Conservation (phyloP, 2,888 invertebrate genomes). For the Xylota segnis region DNA sequence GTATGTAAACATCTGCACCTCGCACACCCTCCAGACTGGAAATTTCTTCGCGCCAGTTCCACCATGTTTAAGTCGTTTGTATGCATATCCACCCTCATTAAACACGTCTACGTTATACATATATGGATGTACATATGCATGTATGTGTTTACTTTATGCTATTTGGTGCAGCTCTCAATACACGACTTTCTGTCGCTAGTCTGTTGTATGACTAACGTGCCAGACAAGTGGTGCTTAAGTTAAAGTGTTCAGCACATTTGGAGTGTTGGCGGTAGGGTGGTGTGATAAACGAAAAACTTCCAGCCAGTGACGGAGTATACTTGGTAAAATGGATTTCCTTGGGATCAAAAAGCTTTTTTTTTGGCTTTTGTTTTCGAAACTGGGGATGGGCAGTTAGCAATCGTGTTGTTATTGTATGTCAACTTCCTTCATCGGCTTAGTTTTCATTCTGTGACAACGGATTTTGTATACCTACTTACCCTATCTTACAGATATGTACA, state of each 20-base stretch:
- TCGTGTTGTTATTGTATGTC: background rate
- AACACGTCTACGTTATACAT: background rate
- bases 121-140: no score
- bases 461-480: background rate
- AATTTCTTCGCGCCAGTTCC: background rate
- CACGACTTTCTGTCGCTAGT: constrained; percentile 23
- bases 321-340: background rate
- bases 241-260: constrained; percentile 57
- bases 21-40: background rate
- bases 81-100: constrained; percentile 9
- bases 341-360: constrained; percentile 3
- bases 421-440: constrained; percentile 1
- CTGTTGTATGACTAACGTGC: constrained; percentile 65
- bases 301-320: background rate
- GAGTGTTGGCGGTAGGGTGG: constrained; percentile 53
- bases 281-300: constrained; percentile 45
- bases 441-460: constrained; percentile 7
- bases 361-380: background rate
- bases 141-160: background rate
- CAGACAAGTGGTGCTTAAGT: constrained; percentile 65
- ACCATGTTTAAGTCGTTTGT: background rate
- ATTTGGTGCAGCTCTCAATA: constrained; percentile 1
- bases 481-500: no score
- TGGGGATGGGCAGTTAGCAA: background rate
- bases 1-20: constrained; percentile 3